Percentiles rank a stretch among this genome's conserved stretches.
Evolutionary conservation across 2,888 invertebrate species (phyloP).

Genomic region (Mythimna vitellina): DNA sequence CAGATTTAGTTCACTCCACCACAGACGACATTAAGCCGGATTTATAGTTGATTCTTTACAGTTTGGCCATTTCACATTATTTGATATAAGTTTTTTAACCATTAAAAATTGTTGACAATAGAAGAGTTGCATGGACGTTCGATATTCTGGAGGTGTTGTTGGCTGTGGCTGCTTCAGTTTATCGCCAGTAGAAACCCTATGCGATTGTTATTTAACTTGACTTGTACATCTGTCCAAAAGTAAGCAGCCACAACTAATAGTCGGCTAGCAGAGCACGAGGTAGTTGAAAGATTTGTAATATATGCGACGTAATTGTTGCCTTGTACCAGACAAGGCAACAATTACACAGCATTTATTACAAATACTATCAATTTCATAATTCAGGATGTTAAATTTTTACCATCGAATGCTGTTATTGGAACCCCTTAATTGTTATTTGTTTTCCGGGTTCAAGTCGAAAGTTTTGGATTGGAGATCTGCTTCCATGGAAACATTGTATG

Average conservation of each 20-base stretch:
- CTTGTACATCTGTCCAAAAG: background rate
- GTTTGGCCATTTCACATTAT: background rate
- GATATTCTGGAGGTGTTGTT: background rate
- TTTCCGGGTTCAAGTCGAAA: slow-evolving; percentile 11
- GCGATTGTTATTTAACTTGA: background rate
- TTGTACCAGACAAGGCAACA: too few species aligned
- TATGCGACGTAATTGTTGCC: background rate
- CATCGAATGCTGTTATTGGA: slow-evolving; percentile 17
- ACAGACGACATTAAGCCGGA: background rate
- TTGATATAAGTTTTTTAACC: background rate
- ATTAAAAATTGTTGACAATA: slow-evolving; percentile 3
- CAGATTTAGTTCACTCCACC: background rate
- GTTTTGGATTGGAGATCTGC: slow-evolving; percentile 10
- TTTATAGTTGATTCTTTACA: background rate
- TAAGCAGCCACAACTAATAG: background rate
- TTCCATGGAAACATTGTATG: background rate
- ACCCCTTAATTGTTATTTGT: slow-evolving; percentile 23
- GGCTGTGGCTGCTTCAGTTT: background rate
- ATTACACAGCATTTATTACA: too few species aligned
- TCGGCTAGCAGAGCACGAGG: slow-evolving; percentile 11
- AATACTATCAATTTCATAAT: background rate
- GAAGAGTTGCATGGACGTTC: slow-evolving; percentile 6
- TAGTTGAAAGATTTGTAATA: background rate
- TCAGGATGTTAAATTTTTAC: background rate
- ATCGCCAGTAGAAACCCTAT: background rate